phyloP scores from a whole-genome alignment of 2,113 vertebrate genomes.

The Tyrannus savana region DNA sequence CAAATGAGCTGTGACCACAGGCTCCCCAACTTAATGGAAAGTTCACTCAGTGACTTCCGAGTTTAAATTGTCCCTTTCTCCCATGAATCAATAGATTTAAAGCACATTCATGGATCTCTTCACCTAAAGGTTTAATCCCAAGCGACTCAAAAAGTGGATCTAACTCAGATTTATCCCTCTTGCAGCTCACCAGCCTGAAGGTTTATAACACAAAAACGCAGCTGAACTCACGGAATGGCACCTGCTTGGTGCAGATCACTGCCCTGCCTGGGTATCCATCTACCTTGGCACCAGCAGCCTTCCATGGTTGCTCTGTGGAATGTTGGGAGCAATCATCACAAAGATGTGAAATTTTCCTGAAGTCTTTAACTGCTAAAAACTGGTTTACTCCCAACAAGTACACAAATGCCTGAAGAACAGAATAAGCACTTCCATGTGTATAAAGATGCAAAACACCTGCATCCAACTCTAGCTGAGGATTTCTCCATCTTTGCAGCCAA shows the following conservation, averaged over 20 bases:
- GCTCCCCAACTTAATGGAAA: slow-evolving; percentile 78
- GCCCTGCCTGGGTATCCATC: background rate
- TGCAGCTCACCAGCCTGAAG: background rate
- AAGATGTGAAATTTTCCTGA: background rate
- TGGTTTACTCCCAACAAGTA: background rate
- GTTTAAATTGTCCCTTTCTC: slow-evolving; percentile 74
- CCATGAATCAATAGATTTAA: slow-evolving; percentile 74
- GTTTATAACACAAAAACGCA: background rate
- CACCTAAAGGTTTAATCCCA: slow-evolving; percentile 59
- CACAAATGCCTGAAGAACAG: background rate
- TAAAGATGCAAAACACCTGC: background rate
- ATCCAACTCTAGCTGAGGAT: background rate
- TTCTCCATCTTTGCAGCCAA: background rate
- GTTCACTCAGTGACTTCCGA: slow-evolving; percentile 74
- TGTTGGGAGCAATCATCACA: background rate
- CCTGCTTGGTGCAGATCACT: background rate
- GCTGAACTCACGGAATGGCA: slow-evolving; percentile 22
- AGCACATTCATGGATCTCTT: slow-evolving; percentile 61
- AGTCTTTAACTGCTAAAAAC: background rate
- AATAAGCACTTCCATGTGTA: background rate
- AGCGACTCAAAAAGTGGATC: background rate
- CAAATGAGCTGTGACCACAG: slow-evolving; percentile 80
- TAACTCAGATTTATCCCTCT: slow-evolving; percentile 60
- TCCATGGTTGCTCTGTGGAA: background rate
- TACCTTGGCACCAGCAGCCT: background rate